Percentiles rank a stretch among this genome's conserved stretches.
These are phyloP conservation scores for Tribolium madens DNA, from an alignment of 1,140 invertebrate genomes.

Conservation along the genomic window DNA sequence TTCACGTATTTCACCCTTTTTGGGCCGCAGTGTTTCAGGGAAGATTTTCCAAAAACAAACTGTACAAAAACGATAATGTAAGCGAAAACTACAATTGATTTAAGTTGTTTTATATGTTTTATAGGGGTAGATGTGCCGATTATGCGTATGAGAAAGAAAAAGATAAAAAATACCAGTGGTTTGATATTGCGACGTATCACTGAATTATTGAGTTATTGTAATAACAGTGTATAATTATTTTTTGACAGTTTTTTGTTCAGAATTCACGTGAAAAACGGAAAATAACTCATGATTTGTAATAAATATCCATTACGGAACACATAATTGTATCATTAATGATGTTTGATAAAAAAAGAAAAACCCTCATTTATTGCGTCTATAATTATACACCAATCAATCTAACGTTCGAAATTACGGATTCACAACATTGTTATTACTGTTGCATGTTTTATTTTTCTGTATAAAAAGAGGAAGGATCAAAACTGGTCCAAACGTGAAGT, in stretches of 20 bases:
- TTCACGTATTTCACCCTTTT: conserved; percentile 22
- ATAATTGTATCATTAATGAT: not conserved
- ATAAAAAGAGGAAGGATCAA: not conserved
- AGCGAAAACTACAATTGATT: not conserved
- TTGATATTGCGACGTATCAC: not conserved
- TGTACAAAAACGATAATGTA: not conserved
- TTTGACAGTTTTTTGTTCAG: not conserved
- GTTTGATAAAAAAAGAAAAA: not conserved
- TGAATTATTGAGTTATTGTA: not conserved
- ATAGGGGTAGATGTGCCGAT: not conserved
- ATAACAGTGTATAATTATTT: not conserved
- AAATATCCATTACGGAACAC: not conserved
- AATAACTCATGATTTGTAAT: not conserved
- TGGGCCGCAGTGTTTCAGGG: not conserved
- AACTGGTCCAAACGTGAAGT: not conserved
- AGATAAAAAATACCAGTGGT: conserved; percentile 1
- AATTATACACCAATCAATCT: conserved; percentile 14
- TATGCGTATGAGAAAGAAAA: not conserved
- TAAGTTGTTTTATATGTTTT: not conserved
- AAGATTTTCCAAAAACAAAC: not conserved
- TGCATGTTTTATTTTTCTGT: not conserved
- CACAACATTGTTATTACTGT: not conserved
- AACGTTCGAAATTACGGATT: not conserved
- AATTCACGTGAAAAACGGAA: not conserved
- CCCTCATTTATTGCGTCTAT: not conserved